Conservation (phyloP, 2,113 vertebrate genomes). For the Amblyornis subalaris region DNA sequence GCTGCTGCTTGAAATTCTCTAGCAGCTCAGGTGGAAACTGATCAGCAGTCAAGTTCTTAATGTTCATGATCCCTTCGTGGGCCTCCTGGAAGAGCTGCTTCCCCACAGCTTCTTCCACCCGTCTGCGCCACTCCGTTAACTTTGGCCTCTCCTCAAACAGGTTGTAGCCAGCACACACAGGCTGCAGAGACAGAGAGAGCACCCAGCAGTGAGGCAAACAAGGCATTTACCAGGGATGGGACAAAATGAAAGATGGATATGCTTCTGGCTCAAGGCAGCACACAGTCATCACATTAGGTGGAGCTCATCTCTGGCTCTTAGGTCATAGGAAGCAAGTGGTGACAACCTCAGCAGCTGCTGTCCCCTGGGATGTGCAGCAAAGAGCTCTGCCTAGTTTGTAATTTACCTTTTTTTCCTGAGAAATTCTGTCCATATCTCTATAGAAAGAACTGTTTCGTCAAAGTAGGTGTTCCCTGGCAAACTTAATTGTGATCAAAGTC, state of each 20-base stretch:
- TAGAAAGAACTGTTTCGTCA: not conserved
- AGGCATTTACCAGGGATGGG: not conserved
- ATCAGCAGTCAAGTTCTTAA: conserved; percentile 25
- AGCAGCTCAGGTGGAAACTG: conserved; percentile 23
- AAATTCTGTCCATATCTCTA: not conserved
- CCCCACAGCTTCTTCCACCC: conserved; percentile 75
- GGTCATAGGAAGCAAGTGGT: not conserved
- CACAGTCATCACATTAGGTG: not conserved
- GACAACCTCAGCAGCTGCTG: conserved; percentile 4
- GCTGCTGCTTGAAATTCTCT: conserved; percentile 51
- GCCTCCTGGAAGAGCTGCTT: conserved; percentile 75
- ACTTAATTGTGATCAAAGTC: not conserved
- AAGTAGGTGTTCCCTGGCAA: not conserved
- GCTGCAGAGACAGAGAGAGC: conserved; percentile 61
- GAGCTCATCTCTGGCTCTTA: not conserved
- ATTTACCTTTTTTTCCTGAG: too few species aligned
- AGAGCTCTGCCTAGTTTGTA: not conserved
- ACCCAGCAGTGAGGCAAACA: not conserved
- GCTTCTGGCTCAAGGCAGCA: not conserved
- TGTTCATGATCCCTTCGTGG: conserved; percentile 59
- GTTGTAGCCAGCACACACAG: conserved; percentile 68
- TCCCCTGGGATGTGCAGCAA: not conserved
- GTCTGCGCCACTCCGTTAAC: conserved; percentile 73
- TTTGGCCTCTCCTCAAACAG: conserved; percentile 67
- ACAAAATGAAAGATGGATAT: accelerated